Evolutionary conservation across 1,140 invertebrate genomes (phyloP).

Genomic region (Neotoxoptera formosana): DNA sequence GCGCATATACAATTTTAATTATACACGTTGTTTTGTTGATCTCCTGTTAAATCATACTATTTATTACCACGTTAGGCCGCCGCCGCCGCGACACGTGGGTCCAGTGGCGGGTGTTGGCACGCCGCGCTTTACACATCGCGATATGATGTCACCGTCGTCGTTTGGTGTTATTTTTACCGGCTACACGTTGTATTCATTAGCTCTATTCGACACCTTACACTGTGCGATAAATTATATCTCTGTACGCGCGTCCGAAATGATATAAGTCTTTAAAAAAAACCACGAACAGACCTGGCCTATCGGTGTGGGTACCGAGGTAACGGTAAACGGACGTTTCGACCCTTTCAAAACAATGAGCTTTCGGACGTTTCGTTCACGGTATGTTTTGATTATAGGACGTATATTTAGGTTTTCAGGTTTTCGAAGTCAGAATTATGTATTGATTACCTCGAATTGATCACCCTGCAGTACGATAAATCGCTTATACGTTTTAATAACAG

Average conservation of each 20-base stretch:
- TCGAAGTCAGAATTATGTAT: too few relatives aligned
- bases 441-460: too few relatives aligned
- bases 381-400: too few relatives aligned
- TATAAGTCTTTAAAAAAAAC: neutral
- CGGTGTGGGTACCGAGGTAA: too few relatives aligned
- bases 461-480: too few relatives aligned
- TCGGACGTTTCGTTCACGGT: too few relatives aligned
- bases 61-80: constrained; percentile 34
- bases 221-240: neutral
- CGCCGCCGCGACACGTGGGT: constrained; percentile 44
- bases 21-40: constrained; percentile 37
- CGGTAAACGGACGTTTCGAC: too few relatives aligned
- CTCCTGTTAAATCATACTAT: constrained; percentile 16
- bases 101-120: constrained; percentile 33
- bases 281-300: too few relatives aligned
- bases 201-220: neutral
- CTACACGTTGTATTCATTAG: constrained; percentile 1
- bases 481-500: too few relatives aligned
- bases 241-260: neutral
- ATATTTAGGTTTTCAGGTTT: too few relatives aligned
- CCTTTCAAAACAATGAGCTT: too few relatives aligned
- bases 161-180: neutral
- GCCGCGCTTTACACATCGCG: neutral
- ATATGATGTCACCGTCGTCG: constrained; percentile 19
- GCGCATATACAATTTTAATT: constrained; percentile 3